Conservation (phyloP, 1,140 invertebrate genomes). For the Pogonognathellus flavescens region DNA sequence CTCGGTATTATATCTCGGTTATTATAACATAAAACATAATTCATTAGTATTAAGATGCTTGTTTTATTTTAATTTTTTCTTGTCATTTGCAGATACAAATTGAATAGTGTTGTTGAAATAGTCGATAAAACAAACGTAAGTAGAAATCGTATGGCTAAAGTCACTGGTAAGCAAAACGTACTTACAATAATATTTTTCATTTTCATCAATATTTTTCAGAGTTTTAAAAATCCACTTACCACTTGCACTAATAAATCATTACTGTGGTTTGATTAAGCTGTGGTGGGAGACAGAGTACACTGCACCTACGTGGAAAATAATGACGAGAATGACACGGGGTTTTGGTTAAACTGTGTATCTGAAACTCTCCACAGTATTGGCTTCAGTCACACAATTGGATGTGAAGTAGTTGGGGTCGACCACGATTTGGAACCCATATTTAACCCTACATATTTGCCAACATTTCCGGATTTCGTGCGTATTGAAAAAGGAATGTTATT, state of each 20-base stretch:
- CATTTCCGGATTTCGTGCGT: too few relatives aligned
- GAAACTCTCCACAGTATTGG: neutral
- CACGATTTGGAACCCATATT: neutral
- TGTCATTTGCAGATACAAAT: neutral
- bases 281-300: conserved; percentile 6
- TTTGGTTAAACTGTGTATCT: neutral
- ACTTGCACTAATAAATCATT: neutral
- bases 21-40: too few relatives aligned
- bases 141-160: neutral
- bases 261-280: neutral
- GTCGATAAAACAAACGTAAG: neutral
- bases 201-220: too few relatives aligned
- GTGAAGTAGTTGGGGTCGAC: neutral
- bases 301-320: neutral
- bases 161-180: conserved; percentile 10
- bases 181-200: too few relatives aligned
- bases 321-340: neutral
- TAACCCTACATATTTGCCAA: too few relatives aligned
- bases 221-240: neutral
- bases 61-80: too few relatives aligned
- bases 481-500: conserved; percentile 14
- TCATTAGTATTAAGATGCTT: too few relatives aligned
- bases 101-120: neutral
- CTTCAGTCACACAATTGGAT: conserved; percentile 3
- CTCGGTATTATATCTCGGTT: too few relatives aligned